Evolutionary conservation across 1,140 invertebrate genomes (phyloP).

Genomic region (Pogonomyrmex californicus): DNA sequence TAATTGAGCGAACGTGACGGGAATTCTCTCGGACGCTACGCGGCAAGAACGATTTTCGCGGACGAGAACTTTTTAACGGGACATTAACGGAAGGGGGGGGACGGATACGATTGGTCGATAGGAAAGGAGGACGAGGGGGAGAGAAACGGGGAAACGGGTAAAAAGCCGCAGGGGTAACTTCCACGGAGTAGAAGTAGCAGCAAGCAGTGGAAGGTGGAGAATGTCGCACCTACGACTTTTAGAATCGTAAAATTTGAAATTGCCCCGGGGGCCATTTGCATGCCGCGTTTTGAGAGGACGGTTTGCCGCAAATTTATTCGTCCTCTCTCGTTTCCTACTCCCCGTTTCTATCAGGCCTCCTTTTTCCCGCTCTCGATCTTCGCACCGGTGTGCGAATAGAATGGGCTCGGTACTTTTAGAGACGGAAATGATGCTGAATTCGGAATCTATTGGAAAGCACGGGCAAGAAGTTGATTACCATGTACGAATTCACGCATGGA

Average conservation of each 20-base stretch:
- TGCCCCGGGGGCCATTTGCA: constrained; percentile 80
- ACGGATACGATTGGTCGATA: constrained; percentile 59
- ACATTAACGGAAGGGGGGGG: constrained; percentile 71
- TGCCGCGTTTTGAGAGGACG: constrained; percentile 76
- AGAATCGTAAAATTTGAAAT: constrained; percentile 82
- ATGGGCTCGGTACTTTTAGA: constrained; percentile 38
- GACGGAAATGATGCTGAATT: constrained; percentile 27
- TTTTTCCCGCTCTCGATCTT: background rate
- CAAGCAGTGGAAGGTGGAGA: constrained; percentile 35
- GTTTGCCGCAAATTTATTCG: constrained; percentile 80
- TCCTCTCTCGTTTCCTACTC: constrained; percentile 25
- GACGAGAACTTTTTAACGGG: constrained; percentile 62
- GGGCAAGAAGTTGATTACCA: constrained; percentile 7
- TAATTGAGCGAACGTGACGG: constrained; percentile 77
- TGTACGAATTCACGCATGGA: background rate
- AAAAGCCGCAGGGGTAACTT: constrained; percentile 52
- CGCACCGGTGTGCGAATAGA: constrained; percentile 21
- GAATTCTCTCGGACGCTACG: constrained; percentile 64
- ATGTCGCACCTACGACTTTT: constrained; percentile 73
- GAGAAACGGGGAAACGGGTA: constrained; percentile 17
- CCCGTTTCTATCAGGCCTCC: constrained; percentile 10
- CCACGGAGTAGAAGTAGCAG: constrained; percentile 29
- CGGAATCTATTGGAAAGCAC: constrained; percentile 32
- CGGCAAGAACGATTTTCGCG: constrained; percentile 69
- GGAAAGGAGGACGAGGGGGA: background rate